Base-by-base conservation (phyloP, 2,797 vertebrate species). In the Ceyx erithaca region DNA sequence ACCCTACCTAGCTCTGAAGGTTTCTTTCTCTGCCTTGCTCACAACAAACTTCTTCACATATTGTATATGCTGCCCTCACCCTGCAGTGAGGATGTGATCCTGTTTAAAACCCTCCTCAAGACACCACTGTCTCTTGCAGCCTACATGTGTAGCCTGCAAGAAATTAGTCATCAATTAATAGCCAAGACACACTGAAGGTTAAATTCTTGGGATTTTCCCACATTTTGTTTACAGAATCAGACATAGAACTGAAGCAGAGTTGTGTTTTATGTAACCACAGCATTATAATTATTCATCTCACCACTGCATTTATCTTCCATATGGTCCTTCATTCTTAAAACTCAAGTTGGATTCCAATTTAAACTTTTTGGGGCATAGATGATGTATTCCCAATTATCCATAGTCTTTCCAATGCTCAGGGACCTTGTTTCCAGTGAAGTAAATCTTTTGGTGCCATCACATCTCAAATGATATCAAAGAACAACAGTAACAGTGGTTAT, bases 31-130 rank as follows among this genome's bases (percentile, higher is more conserved):
- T 61, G 41, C 22, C 14, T 63, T 0, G 0, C 12, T 68, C 49
- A 57, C 40, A 67, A 28, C 87, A 61, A 15, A 7, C 20, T 84
- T 68, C 43, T 40, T 71, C 1, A 3, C 71, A 41, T 49, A 10
- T 41, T 11, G 4, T 14, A 18, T 17, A 1, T 22, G 25, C 57
- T 80, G 54, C 10, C 2, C 28, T 68, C 4, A 2, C 25, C 12
- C 28, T 4, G 1, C 1, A 0, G 26, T 48, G 43, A 80, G 40
- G 41, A 31, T 11, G 1, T 3, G 14, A 40, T 31, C 51, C 52
- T 61, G 8, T 33, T 63, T 62, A 80, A 92, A 90, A 66, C 23
- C 15, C 7, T 81, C 23, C 37, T 57, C 35, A 48, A 72, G 54
- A 35, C 13, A 28, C 68, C 54, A 11, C n/a, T 76, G 59, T 35